phyloP scores from a whole-genome alignment of 2,113 vertebrate genomes.

The Phyllostomus hastatus region DNA sequence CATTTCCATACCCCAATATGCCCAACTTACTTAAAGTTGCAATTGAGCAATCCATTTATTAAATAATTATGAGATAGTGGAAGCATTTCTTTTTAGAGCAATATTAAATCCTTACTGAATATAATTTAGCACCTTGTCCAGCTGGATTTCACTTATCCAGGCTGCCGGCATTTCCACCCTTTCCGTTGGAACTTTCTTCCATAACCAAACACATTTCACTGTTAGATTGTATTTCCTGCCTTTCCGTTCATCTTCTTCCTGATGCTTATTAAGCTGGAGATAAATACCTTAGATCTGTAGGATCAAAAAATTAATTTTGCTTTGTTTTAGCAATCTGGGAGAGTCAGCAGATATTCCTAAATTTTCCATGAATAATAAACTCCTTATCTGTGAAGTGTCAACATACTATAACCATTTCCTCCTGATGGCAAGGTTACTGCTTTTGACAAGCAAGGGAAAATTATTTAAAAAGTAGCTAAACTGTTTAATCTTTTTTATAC shows the following conservation, averaged over 20 bases:
- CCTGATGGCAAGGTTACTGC: not conserved
- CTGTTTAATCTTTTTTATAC: not conserved
- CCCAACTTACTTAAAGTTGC: not conserved
- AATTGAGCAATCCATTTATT: not conserved
- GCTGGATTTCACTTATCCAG: not conserved
- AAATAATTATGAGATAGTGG: not conserved
- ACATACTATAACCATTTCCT: not conserved
- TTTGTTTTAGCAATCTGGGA: constrained; percentile 33
- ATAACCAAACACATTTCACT: constrained; percentile 33
- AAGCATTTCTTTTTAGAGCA: not conserved
- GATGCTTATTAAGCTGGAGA: not conserved
- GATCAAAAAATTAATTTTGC: constrained; percentile 34
- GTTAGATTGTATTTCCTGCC: constrained; percentile 40
- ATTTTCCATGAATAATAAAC: constrained; percentile 45
- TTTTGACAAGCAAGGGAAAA: constrained; percentile 18
- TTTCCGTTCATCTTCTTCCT: constrained; percentile 54
- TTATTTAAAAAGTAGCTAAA: not conserved
- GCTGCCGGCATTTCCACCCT: constrained; percentile 30
- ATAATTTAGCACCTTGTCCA: not conserved
- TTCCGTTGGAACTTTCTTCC: constrained; percentile 53
- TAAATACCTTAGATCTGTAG: constrained; percentile 17
- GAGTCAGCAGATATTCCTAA: constrained; percentile 32
- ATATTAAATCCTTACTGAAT: not conserved
- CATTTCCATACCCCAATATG: not conserved
- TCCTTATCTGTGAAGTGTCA: constrained; percentile 19